Evolutionary conservation across 2,797 vertebrate species (phyloP).

Genomic region (Potorous gilbertii): DNA sequence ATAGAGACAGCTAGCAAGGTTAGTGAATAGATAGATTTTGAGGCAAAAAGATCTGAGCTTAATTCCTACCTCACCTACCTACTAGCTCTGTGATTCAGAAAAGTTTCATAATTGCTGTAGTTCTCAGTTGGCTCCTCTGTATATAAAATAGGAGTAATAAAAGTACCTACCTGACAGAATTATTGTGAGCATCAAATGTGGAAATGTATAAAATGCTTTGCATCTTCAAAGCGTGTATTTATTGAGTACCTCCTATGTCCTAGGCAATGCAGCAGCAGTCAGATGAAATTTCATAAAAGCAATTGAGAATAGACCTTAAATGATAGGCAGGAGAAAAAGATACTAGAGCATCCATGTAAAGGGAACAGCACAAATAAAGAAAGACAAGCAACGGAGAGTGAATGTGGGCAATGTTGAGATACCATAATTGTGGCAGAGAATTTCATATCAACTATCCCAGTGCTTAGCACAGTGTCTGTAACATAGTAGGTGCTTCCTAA

Average conservation of each 20-base stretch:
- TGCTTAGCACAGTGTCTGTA: not conserved
- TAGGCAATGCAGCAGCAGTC: not conserved
- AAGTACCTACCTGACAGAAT: not conserved
- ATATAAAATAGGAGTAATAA: not conserved
- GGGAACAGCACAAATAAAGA: not conserved
- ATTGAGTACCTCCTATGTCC: not conserved
- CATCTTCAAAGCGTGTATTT: not conserved
- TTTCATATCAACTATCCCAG: not conserved
- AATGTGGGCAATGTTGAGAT: not conserved
- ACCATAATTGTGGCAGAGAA: not conserved
- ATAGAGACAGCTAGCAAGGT: not conserved
- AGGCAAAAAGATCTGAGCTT: not conserved
- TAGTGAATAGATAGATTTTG: not conserved
- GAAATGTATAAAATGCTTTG: not conserved
- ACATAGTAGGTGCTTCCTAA: not conserved
- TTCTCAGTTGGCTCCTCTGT: not conserved
- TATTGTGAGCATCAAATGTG: not conserved
- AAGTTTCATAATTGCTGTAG: not conserved
- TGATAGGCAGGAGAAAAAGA: not conserved
- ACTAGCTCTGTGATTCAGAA: not conserved
- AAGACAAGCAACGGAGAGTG: not conserved
- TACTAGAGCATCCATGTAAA: not conserved
- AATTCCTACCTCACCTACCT: not conserved
- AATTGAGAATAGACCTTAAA: not conserved
- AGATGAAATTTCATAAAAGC: not conserved